Percentiles rank a stretch among this genome's conserved stretches.
Conservation (phyloP, 2,888 invertebrate genomes). For the Orthosia cruda region DNA sequence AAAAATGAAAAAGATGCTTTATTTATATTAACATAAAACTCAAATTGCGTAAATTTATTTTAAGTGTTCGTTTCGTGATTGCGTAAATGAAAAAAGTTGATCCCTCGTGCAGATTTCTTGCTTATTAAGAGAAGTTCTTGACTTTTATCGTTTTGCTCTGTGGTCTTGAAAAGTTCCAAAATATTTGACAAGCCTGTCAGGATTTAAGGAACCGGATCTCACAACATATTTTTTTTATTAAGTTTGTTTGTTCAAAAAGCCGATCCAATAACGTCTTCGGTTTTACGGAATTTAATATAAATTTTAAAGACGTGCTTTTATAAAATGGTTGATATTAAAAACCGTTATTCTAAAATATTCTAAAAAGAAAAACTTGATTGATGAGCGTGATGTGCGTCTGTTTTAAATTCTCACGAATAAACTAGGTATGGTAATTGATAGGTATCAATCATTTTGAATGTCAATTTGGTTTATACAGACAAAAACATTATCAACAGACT, state of each 20-base stretch:
- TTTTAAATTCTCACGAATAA: not conserved
- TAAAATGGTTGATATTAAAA: not conserved
- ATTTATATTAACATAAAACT: conserved; percentile 32
- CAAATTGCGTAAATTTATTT: conserved; percentile 26
- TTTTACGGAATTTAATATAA: not conserved
- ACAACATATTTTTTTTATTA: conserved; percentile 20
- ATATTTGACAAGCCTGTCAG: conserved; percentile 7
- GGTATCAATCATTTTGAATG: conserved; percentile 16
- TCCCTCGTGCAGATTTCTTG: conserved; percentile 33
- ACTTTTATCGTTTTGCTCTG: conserved; percentile 37
- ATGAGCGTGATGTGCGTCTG: not conserved
- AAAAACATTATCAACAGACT: not conserved
- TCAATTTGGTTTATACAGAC: not conserved
- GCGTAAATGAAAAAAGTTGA: conserved; percentile 51
- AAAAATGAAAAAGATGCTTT: conserved; percentile 43
- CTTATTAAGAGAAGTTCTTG: conserved; percentile 38
- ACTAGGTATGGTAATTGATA: conserved; percentile 8
- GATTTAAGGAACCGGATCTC: not conserved
- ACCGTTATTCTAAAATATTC: not conserved
- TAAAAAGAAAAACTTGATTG: conserved; percentile 12
- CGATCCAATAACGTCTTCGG: not conserved
- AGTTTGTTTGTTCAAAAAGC: conserved; percentile 5
- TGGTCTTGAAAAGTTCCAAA: conserved; percentile 11
- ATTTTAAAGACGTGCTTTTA: not conserved
- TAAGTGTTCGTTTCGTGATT: conserved; percentile 36